Percentiles rank a stretch among this genome's conserved stretches.
These are phyloP conservation scores for Hemichromis elongatus DNA, from an alignment of 2,113 vertebrate genomes.

Conservation along the genomic window DNA sequence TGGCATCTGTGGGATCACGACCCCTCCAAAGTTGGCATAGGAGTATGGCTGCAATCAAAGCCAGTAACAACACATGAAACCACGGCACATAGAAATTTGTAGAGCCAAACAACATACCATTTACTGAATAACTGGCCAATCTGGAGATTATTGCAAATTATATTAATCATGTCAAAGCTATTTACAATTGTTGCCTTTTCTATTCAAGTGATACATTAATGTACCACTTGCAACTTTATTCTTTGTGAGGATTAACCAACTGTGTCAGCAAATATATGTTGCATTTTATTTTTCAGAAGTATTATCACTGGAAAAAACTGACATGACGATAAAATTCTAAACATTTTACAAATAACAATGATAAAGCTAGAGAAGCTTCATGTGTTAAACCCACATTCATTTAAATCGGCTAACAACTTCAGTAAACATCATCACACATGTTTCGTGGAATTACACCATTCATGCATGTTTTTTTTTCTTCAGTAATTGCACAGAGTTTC, in stretches of 20 bases:
- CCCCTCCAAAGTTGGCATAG: slow-evolving; percentile 74
- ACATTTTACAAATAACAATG: not conserved
- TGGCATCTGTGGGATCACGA: slow-evolving; percentile 82
- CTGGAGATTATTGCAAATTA: not conserved
- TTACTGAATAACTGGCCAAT: not conserved
- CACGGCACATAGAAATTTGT: not conserved
- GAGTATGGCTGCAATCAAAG: slow-evolving; percentile 77
- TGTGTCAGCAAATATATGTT: not conserved
- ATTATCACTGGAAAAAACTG: not conserved
- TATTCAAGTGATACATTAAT: not conserved
- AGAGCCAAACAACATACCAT: not conserved
- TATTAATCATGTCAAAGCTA: not conserved
- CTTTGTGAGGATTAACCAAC: not conserved
- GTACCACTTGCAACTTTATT: not conserved
- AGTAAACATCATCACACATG: not conserved
- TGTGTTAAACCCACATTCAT: not conserved
- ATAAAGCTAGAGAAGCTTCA: not conserved
- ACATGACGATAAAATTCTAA: not conserved
- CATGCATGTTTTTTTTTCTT: not conserved
- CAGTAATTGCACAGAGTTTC: not conserved
- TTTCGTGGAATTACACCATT: not conserved
- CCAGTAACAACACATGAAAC: not conserved
- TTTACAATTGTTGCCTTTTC: not conserved
- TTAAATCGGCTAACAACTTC: not conserved
- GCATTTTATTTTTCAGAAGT: not conserved